Percentiles rank a stretch among this genome's conserved stretches.
Evolutionary conservation across 2,113 vertebrate genomes (phyloP).

Genomic region (Malurus elegans): DNA sequence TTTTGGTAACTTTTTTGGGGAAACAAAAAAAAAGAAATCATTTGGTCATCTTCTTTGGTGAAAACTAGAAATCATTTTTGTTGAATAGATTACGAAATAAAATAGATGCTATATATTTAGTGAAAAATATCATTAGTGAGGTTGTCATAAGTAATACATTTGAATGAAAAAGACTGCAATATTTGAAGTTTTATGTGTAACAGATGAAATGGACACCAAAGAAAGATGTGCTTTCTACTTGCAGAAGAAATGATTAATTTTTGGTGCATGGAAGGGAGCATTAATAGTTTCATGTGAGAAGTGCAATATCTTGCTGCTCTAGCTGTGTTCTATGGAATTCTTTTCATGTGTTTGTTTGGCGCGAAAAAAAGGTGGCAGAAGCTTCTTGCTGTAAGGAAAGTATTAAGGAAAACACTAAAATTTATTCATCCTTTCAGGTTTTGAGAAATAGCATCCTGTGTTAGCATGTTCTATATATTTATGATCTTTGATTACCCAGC

Average conservation of each 20-base stretch:
- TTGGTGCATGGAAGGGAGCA: slow-evolving; percentile 15
- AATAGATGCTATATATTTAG: slow-evolving; percentile 8
- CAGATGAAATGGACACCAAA: slow-evolving; percentile 52
- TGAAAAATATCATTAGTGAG: slow-evolving; percentile 48
- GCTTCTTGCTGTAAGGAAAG: neutral
- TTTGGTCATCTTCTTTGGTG: neutral
- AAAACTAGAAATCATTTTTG: neutral
- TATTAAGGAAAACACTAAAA: slow-evolving; percentile 1
- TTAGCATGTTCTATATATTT: neutral
- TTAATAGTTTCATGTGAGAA: slow-evolving; percentile 50
- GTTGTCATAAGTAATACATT: slow-evolving; percentile 55
- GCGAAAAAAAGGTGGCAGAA: slow-evolving; percentile 4
- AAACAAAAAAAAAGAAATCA: neutral
- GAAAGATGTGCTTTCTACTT: neutral
- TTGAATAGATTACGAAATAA: neutral
- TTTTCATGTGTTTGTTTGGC: neutral
- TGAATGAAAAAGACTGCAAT: slow-evolving; percentile 40
- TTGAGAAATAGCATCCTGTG: slow-evolving; percentile 13
- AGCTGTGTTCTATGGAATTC: neutral
- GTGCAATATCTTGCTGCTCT: slow-evolving; percentile 22
- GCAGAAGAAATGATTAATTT: slow-evolving; percentile 37
- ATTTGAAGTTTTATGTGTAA: slow-evolving; percentile 15
- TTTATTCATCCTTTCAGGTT: neutral
- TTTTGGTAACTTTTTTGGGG: no score
- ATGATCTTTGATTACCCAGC: neutral